These are phyloP conservation scores for Paraescarpia echinospica DNA, from an alignment of 1,140 invertebrate species.

Conservation along the genomic window DNA sequence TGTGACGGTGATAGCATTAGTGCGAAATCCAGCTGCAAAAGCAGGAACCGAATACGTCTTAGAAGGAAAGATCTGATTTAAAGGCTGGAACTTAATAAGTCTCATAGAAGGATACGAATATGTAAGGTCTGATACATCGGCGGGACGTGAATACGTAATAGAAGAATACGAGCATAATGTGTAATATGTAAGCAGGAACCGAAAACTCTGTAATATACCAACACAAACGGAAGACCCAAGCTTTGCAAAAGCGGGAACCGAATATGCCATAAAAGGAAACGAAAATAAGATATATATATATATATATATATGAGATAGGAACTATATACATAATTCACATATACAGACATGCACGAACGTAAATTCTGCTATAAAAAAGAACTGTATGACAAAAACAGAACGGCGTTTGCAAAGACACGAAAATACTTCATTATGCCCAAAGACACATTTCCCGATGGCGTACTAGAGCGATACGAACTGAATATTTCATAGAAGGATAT, in stretches of 20 bases:
- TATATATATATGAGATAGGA: too few species aligned
- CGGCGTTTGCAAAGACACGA: too few species aligned
- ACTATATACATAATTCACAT: too few species aligned
- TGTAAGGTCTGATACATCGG: not conserved
- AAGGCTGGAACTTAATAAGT: not conserved
- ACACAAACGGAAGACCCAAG: too few species aligned
- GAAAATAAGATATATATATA: too few species aligned
- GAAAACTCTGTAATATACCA: too few species aligned
- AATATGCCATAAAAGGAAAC: not conserved
- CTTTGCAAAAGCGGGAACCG: not conserved
- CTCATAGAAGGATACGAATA: not conserved
- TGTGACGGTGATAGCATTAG: not conserved
- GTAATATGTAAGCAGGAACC: too few species aligned
- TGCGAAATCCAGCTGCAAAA: not conserved
- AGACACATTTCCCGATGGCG: too few species aligned
- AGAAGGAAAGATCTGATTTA: not conserved
- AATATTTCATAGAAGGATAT: not conserved
- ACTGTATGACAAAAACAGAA: not conserved
- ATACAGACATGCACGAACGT: too few species aligned
- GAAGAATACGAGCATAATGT: not conserved
- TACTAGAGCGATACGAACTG: not conserved
- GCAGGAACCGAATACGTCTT: not conserved
- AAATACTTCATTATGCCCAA: too few species aligned
- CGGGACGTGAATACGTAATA: not conserved
- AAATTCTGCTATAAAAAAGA: too few species aligned